These are phyloP conservation scores for Epistrophe eligans DNA, from an alignment of 2,888 invertebrate genomes.

Conservation along the genomic window DNA sequence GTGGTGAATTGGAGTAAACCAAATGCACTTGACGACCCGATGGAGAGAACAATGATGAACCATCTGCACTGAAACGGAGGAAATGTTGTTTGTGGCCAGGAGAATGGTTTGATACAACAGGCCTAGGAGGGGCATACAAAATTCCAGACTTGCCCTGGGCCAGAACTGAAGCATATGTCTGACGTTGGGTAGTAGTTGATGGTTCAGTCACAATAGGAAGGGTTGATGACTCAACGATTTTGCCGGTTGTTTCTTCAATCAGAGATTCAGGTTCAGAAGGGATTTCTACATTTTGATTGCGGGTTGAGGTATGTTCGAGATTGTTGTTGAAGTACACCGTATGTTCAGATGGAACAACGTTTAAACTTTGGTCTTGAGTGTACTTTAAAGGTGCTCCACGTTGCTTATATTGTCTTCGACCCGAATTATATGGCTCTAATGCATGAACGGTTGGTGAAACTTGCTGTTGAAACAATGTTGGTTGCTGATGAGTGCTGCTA, in stretches of 20 bases:
- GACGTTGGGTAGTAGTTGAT: constrained; percentile 22
- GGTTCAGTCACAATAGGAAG: not conserved
- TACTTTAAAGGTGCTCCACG: constrained; percentile 45
- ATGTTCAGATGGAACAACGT: constrained; percentile 80
- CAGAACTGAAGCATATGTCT: constrained; percentile 50
- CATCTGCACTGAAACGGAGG: constrained; percentile 43
- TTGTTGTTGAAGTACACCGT: constrained; percentile 79
- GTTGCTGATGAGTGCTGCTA: constrained; percentile 47
- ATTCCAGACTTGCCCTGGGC: constrained; percentile 53
- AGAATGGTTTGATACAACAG: not conserved
- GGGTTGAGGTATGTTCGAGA: constrained; percentile 66
- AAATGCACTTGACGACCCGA: constrained; percentile 54
- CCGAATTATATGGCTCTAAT: constrained; percentile 49
- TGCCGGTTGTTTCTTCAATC: not conserved
- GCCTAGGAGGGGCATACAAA: constrained; percentile 44
- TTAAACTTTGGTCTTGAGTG: constrained; percentile 81
- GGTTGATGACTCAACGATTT: constrained; percentile 30
- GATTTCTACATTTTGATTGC: constrained; percentile 61
- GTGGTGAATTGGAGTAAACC: constrained; percentile 40
- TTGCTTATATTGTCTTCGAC: constrained; percentile 76
- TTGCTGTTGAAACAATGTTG: constrained; percentile 34
- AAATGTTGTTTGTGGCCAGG: constrained; percentile 37
- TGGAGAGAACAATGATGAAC: constrained; percentile 60
- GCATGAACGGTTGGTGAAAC: constrained; percentile 10
- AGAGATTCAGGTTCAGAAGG: constrained; percentile 1